A percentile compares a stretch with the other conserved stretches of the same genome.
Conservation (phyloP, 2,888 invertebrate genomes). For the Ctenicera cuprea region DNA sequence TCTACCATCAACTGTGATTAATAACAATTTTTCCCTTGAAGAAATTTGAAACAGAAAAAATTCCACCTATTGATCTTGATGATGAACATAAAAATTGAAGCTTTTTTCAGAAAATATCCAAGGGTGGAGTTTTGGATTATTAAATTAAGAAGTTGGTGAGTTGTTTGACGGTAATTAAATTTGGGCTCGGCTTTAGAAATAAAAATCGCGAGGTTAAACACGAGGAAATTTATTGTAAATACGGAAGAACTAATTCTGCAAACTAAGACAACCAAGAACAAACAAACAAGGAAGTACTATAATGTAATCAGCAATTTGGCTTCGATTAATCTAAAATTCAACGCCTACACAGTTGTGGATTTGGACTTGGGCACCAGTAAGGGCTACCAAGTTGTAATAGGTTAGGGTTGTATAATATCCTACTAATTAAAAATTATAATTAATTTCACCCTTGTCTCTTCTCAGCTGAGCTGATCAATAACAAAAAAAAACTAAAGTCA, state of each 20-base stretch:
- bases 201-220: background rate
- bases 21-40: no score
- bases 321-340: no score
- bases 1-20: no score
- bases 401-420: constrained; percentile 1
- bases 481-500: background rate
- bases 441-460: background rate
- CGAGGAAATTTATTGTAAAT: background rate
- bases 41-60: no score
- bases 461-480: background rate
- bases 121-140: no score
- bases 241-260: background rate
- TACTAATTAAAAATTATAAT: background rate
- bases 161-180: no score
- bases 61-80: no score
- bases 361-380: background rate
- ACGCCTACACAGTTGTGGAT: background rate
- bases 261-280: no score
- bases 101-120: no score
- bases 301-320: background rate
- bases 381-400: background rate
- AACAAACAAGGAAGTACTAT: no score
- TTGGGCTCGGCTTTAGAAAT: background rate
- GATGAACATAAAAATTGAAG: no score
- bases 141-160: no score